Conservation (phyloP, 2,888 invertebrate species). For the Yponomeuta sedellus region DNA sequence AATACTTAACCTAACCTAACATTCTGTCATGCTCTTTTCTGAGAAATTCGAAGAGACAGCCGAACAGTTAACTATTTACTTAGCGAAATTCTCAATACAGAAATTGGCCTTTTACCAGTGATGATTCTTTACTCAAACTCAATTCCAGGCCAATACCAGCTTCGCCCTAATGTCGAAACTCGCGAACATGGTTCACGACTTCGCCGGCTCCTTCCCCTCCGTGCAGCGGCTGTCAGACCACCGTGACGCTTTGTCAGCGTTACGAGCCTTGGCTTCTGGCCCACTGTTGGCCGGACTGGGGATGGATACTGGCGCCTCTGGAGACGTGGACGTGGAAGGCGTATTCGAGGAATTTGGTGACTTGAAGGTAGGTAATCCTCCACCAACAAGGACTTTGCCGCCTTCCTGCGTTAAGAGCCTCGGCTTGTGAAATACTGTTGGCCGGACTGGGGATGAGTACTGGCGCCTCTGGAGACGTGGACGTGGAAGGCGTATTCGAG, state of each 20-base stretch:
- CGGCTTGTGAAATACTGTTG: conserved; percentile 37
- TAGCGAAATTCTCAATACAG: no score
- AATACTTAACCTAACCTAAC: no score
- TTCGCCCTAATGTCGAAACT: conserved; percentile 69
- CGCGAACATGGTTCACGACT: conserved; percentile 49
- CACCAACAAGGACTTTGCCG: no score
- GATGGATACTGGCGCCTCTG: conserved; percentile 25
- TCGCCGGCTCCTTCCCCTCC: conserved; percentile 49
- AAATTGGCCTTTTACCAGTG: no score
- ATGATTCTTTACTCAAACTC: no score
- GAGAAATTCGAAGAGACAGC: no score
- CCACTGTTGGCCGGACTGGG: conserved; percentile 40
- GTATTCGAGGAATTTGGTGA: conserved; percentile 50
- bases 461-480: conserved; percentile 30
- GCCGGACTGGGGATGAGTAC: conserved; percentile 35
- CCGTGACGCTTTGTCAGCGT: conserved; percentile 40
- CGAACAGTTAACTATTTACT: no score
- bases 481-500: conserved; percentile 44
- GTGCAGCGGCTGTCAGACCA: conserved; percentile 43
- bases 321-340: conserved; percentile 41
- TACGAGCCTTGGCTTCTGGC: conserved; percentile 37
- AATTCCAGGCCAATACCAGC: conserved; percentile 68
- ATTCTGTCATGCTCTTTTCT: no score
- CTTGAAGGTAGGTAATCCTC: conserved; percentile 46
- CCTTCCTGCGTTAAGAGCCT: conserved; percentile 41